Conservation (phyloP, 2,113 vertebrate species). For the Mungos mungo region DNA sequence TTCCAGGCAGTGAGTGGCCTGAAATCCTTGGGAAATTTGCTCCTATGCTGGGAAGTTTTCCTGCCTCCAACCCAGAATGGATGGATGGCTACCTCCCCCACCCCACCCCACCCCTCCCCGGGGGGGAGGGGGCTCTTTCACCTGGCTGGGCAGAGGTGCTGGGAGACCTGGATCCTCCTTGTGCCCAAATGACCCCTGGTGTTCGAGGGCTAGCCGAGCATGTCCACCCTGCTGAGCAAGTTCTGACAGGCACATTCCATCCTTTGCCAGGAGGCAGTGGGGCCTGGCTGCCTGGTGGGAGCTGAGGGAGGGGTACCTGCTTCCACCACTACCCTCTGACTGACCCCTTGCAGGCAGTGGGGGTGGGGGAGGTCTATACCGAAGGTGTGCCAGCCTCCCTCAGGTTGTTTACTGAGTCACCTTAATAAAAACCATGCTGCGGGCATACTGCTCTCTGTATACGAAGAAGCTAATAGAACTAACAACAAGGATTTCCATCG, state of each 20-base stretch:
- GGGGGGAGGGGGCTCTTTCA: background rate
- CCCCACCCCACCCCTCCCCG: background rate
- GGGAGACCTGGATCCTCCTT: background rate
- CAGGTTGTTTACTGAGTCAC: background rate
- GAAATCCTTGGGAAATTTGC: background rate
- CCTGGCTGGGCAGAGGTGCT: background rate
- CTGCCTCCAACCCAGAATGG: background rate
- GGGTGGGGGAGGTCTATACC: background rate
- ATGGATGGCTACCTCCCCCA: background rate
- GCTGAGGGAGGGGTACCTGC: background rate
- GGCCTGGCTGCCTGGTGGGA: background rate
- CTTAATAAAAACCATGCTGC: background rate
- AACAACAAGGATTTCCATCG: background rate
- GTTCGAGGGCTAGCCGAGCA: background rate
- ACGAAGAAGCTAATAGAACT: background rate
- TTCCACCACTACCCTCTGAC: background rate
- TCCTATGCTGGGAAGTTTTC: background rate
- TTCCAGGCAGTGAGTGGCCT: background rate
- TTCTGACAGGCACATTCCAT: conserved; percentile 45
- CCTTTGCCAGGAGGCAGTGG: background rate
- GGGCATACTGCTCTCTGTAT: background rate
- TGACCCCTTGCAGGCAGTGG: background rate
- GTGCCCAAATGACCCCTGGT: background rate
- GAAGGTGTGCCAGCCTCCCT: background rate
- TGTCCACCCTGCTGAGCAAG: conserved; percentile 47